A percentile compares a stretch with the other conserved stretches of the same genome.
Conservation (phyloP, 2,113 vertebrate genomes). For the Catagonus wagneri region DNA sequence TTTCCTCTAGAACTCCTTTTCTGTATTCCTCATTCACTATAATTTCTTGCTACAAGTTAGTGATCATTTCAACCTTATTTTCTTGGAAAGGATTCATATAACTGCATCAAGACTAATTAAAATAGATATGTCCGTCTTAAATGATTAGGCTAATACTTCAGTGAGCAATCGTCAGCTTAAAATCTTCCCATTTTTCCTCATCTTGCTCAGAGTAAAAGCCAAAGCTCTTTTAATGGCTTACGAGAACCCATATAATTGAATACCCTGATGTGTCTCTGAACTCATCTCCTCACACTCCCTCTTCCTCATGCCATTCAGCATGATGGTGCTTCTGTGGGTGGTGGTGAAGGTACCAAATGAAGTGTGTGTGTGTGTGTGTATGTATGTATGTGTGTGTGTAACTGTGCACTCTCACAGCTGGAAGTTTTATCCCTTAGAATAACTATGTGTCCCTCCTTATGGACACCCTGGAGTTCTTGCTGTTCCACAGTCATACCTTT, state of each 20-base stretch:
- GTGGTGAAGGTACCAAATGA: not conserved
- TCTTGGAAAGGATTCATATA: slow-evolving; percentile 17
- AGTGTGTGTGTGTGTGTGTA: not conserved
- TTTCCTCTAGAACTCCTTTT: not conserved
- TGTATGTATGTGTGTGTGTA: not conserved
- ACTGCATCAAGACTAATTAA: slow-evolving; percentile 52
- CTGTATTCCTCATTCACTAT: not conserved
- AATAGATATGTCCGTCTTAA: not conserved
- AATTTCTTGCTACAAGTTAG: not conserved
- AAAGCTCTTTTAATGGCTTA: not conserved
- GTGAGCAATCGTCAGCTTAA: not conserved
- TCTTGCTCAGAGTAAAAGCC: not conserved
- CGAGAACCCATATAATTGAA: not conserved
- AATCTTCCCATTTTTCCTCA: not conserved
- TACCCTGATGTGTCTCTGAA: not conserved
- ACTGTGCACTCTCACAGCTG: not conserved
- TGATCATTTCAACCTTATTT: not conserved
- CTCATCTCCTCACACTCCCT: not conserved
- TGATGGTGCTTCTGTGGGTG: not conserved
- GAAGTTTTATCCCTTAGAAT: not conserved
- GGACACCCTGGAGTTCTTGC: not conserved
- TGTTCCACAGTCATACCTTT: not conserved
- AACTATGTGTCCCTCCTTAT: not conserved
- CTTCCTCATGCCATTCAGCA: not conserved
- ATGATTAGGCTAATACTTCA: not conserved